These are phyloP conservation scores for Nephrotoma guestfalica DNA, from an alignment of 2,888 invertebrate genomes.

Conservation along the genomic window DNA sequence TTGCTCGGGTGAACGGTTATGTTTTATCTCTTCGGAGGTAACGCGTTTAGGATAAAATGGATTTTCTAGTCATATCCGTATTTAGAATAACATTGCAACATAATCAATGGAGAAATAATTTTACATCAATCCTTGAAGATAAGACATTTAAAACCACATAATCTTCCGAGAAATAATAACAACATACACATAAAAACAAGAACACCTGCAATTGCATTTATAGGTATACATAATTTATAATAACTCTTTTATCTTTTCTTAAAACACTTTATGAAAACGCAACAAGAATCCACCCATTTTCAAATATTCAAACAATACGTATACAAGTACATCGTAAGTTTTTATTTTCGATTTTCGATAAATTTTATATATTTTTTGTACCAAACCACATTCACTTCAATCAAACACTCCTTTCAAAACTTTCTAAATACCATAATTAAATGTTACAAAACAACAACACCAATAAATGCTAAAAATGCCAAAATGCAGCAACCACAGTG, in stretches of 20 bases:
- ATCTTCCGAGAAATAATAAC: neutral
- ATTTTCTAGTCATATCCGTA: neutral
- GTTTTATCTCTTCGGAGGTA: no score
- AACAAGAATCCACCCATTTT: neutral
- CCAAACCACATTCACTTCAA: neutral
- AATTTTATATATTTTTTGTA: neutral
- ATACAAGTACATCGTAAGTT: neutral
- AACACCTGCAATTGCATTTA: neutral
- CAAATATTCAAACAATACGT: neutral
- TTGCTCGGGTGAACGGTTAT: no score
- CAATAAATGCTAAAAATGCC: neutral
- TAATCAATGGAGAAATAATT: no score
- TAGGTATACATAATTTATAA: neutral
- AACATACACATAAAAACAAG: neutral
- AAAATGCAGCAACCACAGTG: neutral
- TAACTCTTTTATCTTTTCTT: neutral
- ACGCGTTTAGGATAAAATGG: no score
- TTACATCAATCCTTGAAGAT: no score
- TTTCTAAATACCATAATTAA: neutral
- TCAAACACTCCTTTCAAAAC: neutral
- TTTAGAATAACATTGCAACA: neutral
- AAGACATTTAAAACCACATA: neutral
- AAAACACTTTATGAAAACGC: neutral
- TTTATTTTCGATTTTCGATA: neutral
- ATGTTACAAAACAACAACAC: neutral